Evolutionary conservation across 2,888 invertebrate genomes (phyloP), one percentile per base, ranked within the genome.

Genomic region (Sisyra terminalis): DNA sequence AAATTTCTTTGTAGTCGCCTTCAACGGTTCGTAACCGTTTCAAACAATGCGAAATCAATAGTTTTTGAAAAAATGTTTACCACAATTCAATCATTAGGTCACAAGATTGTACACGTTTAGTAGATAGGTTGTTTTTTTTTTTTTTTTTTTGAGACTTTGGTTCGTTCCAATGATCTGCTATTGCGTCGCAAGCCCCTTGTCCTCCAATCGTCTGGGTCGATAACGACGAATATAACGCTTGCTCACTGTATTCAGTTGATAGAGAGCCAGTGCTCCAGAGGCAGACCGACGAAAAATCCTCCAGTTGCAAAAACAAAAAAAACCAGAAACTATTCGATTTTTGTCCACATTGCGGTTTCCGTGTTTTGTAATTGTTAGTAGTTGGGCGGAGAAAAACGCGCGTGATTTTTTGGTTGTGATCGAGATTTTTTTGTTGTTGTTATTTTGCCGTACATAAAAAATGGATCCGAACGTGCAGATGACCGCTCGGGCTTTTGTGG

Each of bases 161-260:
- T 24, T 24, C 24, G 24, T 24, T 24, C 24, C 24, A 24, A 24
- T 24, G 24, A 24, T 24, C 24, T 24, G 24, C 24, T 24, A 7
- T 24, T 24, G 24, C 35, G 35, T 13, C 16, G 8, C 14, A 4
- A 7, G 35, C 14, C 35, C 35, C 35, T 13, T 35, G 35, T 35
- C 35, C 49, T 47, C 47, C 50, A 52, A 50, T 50, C 50, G 51
- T 35, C 45, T 51, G 55, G 57, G 57, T 59, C 59, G 58, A 59
- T 58, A 70, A 70, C 67, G 53, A 66, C 66, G 65, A 66, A 66
- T n/a, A n/a, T 67, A 24, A 59, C 65, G 56, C 16, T 39, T 24
- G 24, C 29, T 42, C 18, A 7, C 13, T 43, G 11, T 3, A 39
- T 18, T 13, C 18, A 39, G 24, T 13, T 24, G 18, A 3, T 24